phyloP scores from a whole-genome alignment of 2,113 vertebrate species.

The Lepidothrix coronata region DNA sequence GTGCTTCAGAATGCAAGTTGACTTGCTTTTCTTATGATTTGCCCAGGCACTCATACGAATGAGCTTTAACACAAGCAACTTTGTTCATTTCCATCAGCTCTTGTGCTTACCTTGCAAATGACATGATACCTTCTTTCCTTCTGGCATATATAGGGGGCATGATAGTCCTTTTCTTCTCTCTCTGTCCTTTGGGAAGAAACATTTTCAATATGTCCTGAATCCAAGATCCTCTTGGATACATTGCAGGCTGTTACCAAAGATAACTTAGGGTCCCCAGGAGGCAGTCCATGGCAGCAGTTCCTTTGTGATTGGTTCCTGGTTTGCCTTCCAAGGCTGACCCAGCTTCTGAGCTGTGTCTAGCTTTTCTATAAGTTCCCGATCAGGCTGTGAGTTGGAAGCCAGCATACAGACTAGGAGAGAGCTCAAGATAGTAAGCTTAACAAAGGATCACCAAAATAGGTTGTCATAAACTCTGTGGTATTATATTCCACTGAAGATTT shows the following conservation, averaged over 20 bases:
- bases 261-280: no score
- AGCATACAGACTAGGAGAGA: not conserved
- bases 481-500: not conserved
- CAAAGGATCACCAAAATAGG: not conserved
- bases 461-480: not conserved
- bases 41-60: not conserved
- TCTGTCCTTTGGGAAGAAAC: not conserved
- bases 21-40: not conserved
- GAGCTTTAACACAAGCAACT: not conserved
- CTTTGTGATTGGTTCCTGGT: not conserved
- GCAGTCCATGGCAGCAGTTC: not conserved
- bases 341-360: not conserved
- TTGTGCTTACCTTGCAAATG: not conserved
- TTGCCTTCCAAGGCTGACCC: not conserved
- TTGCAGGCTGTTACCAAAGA: not conserved
- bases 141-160: accelerated
- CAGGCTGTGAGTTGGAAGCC: not conserved
- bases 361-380: not conserved
- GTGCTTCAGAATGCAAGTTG: not conserved
- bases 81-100: not conserved
- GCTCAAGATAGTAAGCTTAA: not conserved
- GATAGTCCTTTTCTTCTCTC: not conserved
- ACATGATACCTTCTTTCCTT: not conserved
- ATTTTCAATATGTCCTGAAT: not conserved
- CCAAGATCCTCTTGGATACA: not conserved